These are phyloP conservation scores for Poecilia latipinna DNA, from an alignment of 2,113 vertebrate genomes.

Conservation along the genomic window DNA sequence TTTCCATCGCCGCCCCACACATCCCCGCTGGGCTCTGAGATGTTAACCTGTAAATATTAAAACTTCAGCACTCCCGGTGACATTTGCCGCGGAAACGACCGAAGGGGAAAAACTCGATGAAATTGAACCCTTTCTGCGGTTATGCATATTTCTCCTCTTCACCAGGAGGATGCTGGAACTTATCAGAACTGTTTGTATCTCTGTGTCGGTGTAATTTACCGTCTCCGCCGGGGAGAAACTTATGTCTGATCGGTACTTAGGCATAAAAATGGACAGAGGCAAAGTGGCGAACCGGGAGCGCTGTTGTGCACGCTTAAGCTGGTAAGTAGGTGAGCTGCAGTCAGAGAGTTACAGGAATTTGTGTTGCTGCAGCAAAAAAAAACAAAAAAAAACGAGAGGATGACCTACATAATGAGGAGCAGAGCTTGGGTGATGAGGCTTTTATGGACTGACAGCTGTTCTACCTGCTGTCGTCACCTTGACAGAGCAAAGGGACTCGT, in stretches of 20 bases:
- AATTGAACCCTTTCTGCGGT: slow-evolving; percentile 62
- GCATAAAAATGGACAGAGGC: slow-evolving; percentile 43
- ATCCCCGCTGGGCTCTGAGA: slow-evolving; percentile 46
- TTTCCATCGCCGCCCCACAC: slow-evolving; percentile 12
- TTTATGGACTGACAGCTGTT: slow-evolving; percentile 78
- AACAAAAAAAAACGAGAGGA: slow-evolving; percentile 33
- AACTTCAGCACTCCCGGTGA: slow-evolving; percentile 62
- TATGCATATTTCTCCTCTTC: slow-evolving; percentile 63
- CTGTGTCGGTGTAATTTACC: slow-evolving; percentile 30
- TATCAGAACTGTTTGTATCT: slow-evolving; percentile 48
- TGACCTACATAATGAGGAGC: slow-evolving; percentile 71
- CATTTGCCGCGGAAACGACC: slow-evolving; percentile 53
- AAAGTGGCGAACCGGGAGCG: slow-evolving; percentile 9
- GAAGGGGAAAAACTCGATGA: slow-evolving; percentile 61
- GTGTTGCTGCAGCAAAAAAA: slow-evolving; percentile 26
- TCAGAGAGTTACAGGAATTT: slow-evolving; percentile 35
- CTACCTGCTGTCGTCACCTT: slow-evolving; percentile 72
- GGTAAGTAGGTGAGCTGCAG: slow-evolving; percentile 46
- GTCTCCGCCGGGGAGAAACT: slow-evolving; percentile 28
- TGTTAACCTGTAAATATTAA: slow-evolving; percentile 77
- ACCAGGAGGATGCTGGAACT: slow-evolving; percentile 38
- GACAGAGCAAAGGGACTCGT: slow-evolving; percentile 67
- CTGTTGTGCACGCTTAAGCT: slow-evolving; percentile 15
- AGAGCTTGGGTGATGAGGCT: slow-evolving; percentile 63
- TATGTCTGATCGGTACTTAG: slow-evolving; percentile 42